phyloP scores from a whole-genome alignment of 2,888 invertebrate genomes.

The Dugesia japonica region DNA sequence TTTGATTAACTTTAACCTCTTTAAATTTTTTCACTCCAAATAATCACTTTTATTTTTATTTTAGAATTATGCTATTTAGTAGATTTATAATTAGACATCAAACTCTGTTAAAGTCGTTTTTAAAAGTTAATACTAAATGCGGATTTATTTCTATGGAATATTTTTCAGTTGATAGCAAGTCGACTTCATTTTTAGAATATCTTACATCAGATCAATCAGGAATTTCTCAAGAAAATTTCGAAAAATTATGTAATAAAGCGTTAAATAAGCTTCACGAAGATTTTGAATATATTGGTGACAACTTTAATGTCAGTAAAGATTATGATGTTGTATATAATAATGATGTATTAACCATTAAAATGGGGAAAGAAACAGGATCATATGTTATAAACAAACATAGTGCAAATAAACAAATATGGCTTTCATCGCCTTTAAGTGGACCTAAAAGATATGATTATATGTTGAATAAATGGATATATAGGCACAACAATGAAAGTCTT shows the following conservation, averaged over 20 bases:
- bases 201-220: not conserved
- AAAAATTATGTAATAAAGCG: not conserved
- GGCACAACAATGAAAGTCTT: conserved; percentile 63
- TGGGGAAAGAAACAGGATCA: conserved; percentile 50
- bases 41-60: too few relatives aligned
- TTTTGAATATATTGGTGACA: conserved; percentile 42
- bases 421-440: conserved; percentile 68
- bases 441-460: conserved; percentile 60
- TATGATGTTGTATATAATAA: conserved; percentile 36
- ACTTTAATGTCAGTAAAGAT: conserved; percentile 48
- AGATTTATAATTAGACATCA: too few relatives aligned
- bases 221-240: not conserved
- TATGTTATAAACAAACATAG: conserved; percentile 94
- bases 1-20: too few relatives aligned
- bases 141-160: too few relatives aligned
- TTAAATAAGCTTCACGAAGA: not conserved
- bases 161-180: not conserved
- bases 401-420: conserved; percentile 91
- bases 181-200: not conserved
- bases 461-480: conserved; percentile 70
- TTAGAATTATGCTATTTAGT: too few relatives aligned
- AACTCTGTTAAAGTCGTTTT: too few relatives aligned
- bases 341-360: conserved; percentile 37
- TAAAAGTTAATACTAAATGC: too few relatives aligned
- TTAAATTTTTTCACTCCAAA: too few relatives aligned